Percentiles rank a stretch among this genome's conserved stretches.
These are phyloP conservation scores for Dryoscopus gambensis DNA, from an alignment of 2,113 vertebrate genomes.

Conservation along the genomic window DNA sequence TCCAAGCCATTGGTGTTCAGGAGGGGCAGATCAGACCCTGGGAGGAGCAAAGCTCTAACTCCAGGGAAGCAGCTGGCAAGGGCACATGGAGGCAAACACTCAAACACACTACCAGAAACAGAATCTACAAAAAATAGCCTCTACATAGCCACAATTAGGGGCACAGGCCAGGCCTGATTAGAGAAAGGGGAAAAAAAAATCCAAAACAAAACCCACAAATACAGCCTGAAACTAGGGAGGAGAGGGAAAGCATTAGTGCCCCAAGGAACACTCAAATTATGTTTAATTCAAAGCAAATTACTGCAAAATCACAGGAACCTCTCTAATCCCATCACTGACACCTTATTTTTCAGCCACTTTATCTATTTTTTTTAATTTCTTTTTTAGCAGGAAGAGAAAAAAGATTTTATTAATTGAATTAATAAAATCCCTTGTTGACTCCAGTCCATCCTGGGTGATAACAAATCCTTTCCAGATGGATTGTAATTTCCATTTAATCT, in stretches of 20 bases:
- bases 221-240: background rate
- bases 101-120: background rate
- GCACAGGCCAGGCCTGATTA: background rate
- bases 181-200: background rate
- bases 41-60: background rate
- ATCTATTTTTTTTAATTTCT: background rate
- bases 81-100: background rate
- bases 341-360: conserved; percentile 10
- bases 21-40: background rate
- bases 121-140: background rate
- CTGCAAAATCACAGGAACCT: conserved; percentile 6
- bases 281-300: background rate
- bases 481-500: conserved; percentile 22
- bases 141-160: background rate
- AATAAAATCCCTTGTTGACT: conserved; percentile 50
- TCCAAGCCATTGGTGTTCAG: rapidly evolving
- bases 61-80: background rate
- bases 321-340: conserved; percentile 7
- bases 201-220: too few relatives aligned
- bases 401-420: conserved; percentile 56
- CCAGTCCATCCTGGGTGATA: conserved; percentile 14
- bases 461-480: conserved; percentile 42
- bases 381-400: background rate
- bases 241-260: background rate
- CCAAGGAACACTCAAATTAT: background rate